Evolutionary conservation across 2,888 invertebrate species (phyloP), one percentile per base, ranked within the genome.

Genomic region (Mantis religiosa): DNA sequence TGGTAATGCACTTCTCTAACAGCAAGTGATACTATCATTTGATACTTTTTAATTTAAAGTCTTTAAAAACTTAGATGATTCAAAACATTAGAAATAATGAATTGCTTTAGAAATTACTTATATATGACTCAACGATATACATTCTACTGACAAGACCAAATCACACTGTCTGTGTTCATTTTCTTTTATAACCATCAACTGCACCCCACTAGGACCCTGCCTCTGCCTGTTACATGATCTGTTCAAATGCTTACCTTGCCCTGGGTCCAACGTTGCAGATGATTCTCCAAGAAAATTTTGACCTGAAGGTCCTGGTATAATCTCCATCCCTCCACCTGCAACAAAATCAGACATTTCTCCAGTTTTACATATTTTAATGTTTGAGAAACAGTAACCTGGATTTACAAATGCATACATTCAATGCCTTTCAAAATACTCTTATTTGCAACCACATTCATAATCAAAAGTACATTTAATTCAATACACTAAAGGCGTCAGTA

Each of bases 261-360:
- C 90, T 71, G 91, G 89, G 84, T 93, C 93, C 83, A 92, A 91
- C 28, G 20, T 82, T 82, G 82, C 87, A 41, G 87, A 87, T 15
- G 87, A 27, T 87, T 93, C 93, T 88, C 92, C 92, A 30, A 91
- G 89, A 88, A 89, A 90, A 82, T 90, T 91, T 88, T 92, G 92
- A 82, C 90, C 91, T 30, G 93, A 91, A 28, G 92, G 91, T 89
- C 93, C 93, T n/a, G 93, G 92, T 88, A 93, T 92, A 82, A 93
- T 93, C 91, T 93, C 93, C 92, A 93, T 93, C 85, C 93, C 93
- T 87, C 92, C 93, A 81, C 89, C 89, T 90, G 84, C 25, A 90
- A 88, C 28, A 84, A 27, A 41, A 20, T 28, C 83, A 83, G 0
- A 7, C 28, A 30, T 85, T 41, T 85, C 14, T 28, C 83, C n/a